These are phyloP conservation scores for Lagopus muta DNA, from an alignment of 2,113 vertebrate species.

Conservation along the genomic window DNA sequence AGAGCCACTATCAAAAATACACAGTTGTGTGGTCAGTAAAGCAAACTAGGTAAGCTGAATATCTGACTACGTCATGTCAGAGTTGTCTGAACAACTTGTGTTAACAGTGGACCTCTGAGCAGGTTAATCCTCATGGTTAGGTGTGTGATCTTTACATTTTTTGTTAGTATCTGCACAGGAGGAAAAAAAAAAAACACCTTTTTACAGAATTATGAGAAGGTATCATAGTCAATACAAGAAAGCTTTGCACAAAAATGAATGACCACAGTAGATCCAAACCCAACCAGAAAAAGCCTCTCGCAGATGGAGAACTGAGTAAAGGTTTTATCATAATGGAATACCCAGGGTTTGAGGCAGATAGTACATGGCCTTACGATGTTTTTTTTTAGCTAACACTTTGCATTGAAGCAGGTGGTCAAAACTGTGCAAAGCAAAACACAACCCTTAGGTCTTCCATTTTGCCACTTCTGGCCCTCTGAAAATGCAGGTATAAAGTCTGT, in stretches of 20 bases:
- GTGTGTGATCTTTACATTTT: background rate
- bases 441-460: background rate
- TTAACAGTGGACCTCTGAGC: background rate
- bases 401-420: background rate
- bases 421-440: background rate
- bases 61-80: background rate
- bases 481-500: background rate
- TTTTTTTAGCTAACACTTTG: background rate
- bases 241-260: background rate
- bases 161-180: background rate
- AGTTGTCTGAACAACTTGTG: background rate
- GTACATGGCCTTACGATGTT: background rate
- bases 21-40: background rate
- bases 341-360: background rate
- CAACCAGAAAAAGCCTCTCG: background rate
- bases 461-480: background rate
- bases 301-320: background rate
- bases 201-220: background rate
- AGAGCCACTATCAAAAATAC: background rate
- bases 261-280: background rate
- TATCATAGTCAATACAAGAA: background rate
- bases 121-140: background rate
- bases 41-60: background rate
- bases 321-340: background rate
- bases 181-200: fast-evolving